Conservation (phyloP, 2,888 invertebrate species). For the Thecocarcelia acutangulata region DNA sequence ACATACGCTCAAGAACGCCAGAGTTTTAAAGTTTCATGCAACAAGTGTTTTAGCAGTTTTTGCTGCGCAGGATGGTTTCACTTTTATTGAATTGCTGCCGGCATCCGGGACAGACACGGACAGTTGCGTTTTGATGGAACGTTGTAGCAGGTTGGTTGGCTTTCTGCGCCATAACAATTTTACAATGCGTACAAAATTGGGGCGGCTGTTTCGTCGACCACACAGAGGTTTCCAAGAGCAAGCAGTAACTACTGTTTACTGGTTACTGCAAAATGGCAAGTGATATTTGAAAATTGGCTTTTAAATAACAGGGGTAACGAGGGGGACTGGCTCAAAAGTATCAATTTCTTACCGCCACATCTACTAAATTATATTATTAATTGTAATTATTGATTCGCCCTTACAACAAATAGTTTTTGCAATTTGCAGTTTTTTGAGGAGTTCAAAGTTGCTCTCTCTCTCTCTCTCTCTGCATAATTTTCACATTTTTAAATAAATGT, state of each 20-base stretch:
- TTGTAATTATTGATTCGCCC: not conserved
- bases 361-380: constrained; percentile 12
- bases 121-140: constrained; percentile 10
- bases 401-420: not conserved
- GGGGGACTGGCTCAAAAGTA: constrained; percentile 49
- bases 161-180: constrained; percentile 42
- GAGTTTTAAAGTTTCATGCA: constrained; percentile 23
- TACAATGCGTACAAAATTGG: constrained; percentile 63
- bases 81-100: constrained; percentile 74
- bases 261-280: constrained; percentile 64
- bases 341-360: not conserved
- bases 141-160: not conserved
- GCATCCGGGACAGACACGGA: constrained; percentile 34
- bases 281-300: constrained; percentile 39
- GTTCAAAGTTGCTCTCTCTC: not conserved
- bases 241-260: constrained; percentile 48
- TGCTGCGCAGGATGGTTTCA: constrained; percentile 69
- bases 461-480: not conserved
- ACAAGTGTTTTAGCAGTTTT: constrained; percentile 71
- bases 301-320: constrained; percentile 34
- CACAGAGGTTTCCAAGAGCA: constrained; percentile 52
- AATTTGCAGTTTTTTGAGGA: not conserved
- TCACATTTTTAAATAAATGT: constrained; percentile 1
- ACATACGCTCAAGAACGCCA: not conserved
- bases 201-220: constrained; percentile 56